Evolutionary conservation across 2,888 invertebrate species (phyloP), one percentile per base, ranked within the genome.

Genomic region (Drosophila helvetica): DNA sequence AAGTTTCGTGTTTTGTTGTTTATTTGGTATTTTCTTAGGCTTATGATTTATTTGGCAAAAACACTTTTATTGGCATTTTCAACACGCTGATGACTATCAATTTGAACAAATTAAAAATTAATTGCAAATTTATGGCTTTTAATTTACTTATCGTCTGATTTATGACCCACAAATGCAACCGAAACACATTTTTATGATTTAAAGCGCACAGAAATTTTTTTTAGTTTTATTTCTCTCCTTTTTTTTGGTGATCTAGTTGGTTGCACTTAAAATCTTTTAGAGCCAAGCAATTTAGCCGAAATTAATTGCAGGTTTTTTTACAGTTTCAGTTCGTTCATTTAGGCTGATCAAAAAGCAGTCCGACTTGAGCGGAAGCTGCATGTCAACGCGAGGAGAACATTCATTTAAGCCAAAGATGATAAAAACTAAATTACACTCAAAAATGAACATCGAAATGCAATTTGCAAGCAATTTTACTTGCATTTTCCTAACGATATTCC

Each of bases 61-160:
- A 38, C 64, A 79, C 70, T 74, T 71, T 71, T 74, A 73, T 66
- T 81, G 78, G 75, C 84, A 53, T 73, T 78, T 73, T 64, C 68
- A 58, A 66, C 75, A 62, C 78, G 64, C 77, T 81, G 81, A 86
- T 86, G 80, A 54, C 86, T 76, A 82, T 86, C 82, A 80, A 82
- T 86, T 82, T 83, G 79, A 78, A 82, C 90, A 90, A 89, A 89
- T 89, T 89, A 86, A 89, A 89, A 88, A 82, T 90, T 89, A 89
- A 89, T 89, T 90, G 89, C 79, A 81, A 89, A 90, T 89, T 90
- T 89, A 89, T 89, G 77, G 87, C 89, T 83, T 89, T 90, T 90
- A 89, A 89, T 89, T 89, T 90, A 86, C 82, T 84, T 86, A 80
- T 77, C 78, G 75, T 61, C 55, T 90, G 90, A 89, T 86, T 89